phyloP scores from a whole-genome alignment of 2,113 vertebrate genomes.

The Herpailurus yagouaroundi region DNA sequence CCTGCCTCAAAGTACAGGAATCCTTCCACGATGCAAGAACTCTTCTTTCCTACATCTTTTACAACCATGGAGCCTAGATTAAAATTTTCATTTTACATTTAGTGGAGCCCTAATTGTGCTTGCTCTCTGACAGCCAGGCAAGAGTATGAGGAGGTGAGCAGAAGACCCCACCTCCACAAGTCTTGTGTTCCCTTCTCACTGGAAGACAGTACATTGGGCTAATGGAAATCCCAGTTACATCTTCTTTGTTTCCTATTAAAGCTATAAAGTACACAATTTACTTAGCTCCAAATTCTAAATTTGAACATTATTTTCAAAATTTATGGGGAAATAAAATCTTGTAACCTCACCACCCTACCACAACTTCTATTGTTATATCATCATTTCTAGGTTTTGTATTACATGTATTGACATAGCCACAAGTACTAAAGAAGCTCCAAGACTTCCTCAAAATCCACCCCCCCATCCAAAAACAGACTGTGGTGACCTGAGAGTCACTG shows the following conservation, averaged over 20 bases:
- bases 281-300: background rate
- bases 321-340: background rate
- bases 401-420: background rate
- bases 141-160: too few species aligned
- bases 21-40: background rate
- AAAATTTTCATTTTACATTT: background rate
- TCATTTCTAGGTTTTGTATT: background rate
- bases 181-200: background rate
- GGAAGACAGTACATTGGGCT: background rate
- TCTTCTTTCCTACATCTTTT: background rate
- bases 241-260: background rate
- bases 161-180: background rate
- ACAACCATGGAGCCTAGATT: background rate
- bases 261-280: background rate
- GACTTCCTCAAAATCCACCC: background rate
- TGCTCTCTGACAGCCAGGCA: fast-evolving
- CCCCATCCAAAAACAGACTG: background rate
- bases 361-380: background rate
- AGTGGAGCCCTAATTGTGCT: background rate
- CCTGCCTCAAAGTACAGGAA: background rate
- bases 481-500: background rate
- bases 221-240: background rate
- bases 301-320: conserved; percentile 9
- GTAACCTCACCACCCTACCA: background rate
- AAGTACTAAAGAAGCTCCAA: background rate